phyloP scores from a whole-genome alignment of 2,113 vertebrate species.

The Dipodomys stephensi region DNA sequence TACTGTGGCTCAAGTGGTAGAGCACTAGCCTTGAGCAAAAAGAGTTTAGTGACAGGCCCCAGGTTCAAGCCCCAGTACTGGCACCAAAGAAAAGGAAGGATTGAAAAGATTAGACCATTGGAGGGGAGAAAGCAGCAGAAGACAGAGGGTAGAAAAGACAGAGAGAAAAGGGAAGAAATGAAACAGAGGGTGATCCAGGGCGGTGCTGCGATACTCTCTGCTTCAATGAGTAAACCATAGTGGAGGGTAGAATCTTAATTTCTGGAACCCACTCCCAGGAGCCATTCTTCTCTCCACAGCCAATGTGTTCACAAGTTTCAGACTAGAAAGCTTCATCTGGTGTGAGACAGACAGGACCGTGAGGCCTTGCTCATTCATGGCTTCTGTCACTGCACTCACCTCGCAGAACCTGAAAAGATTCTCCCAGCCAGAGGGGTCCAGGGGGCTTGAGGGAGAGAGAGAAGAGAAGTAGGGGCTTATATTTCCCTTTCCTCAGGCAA shows the following conservation, averaged over 20 bases:
- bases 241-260: not conserved
- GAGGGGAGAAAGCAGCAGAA: not conserved
- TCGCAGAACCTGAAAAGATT: not conserved
- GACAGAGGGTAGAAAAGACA: not conserved
- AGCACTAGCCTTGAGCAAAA: no score
- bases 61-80: no score
- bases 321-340: not conserved
- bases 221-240: not conserved
- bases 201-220: not conserved
- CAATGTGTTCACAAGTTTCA: not conserved
- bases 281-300: not conserved
- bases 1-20: no score
- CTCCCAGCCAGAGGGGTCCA: not conserved
- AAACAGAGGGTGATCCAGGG: not conserved
- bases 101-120: not conserved
- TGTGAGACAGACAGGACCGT: not conserved
- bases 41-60: no score
- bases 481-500: not conserved
- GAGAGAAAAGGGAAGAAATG: not conserved
- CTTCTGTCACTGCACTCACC: fast-evolving
- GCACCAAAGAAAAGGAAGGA: no score
- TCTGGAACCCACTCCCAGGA: not conserved
- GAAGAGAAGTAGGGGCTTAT: not conserved
- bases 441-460: not conserved
- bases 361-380: no score